Evolutionary conservation across 2,113 vertebrate species (phyloP).

Genomic region (Leucosticte australis): DNA sequence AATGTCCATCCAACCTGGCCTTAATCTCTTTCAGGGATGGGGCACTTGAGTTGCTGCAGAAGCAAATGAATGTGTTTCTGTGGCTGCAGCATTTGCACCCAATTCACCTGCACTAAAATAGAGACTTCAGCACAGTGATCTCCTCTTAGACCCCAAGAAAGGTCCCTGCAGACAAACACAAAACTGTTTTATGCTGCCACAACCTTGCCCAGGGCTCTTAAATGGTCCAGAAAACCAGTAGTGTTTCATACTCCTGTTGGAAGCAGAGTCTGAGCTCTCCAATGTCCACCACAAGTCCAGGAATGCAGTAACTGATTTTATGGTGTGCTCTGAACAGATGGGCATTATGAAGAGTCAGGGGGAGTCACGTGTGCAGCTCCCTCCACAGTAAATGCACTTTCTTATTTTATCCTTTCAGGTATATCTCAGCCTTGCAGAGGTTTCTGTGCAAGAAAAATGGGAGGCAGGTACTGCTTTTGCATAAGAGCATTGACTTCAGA

Average conservation of each 20-base stretch:
- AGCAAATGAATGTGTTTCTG: not conserved
- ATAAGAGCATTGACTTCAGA: not conserved
- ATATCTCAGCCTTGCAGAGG: not conserved
- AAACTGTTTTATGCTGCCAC: not conserved
- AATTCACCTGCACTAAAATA: not conserved
- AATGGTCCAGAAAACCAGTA: not conserved
- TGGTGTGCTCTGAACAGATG: not conserved
- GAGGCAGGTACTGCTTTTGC: not conserved
- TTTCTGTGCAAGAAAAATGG: not conserved
- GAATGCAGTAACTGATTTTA: not conserved
- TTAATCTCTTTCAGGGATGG: not conserved
- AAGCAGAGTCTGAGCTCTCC: not conserved
- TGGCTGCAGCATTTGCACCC: not conserved
- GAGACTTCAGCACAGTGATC: not conserved
- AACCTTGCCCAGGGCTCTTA: not conserved
- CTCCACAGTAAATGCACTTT: not conserved
- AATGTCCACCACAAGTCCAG: not conserved
- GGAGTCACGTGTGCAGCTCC: not conserved
- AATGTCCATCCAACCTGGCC: not conserved
- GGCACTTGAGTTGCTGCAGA: not conserved
- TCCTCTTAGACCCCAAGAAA: not conserved
- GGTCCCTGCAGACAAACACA: not conserved
- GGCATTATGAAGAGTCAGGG: not conserved
- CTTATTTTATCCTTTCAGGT: too few species aligned
- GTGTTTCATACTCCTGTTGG: not conserved